Evolutionary conservation across 2,113 vertebrate species (phyloP), one percentile per base, ranked within the genome.

Genomic region (Melanotaenia duboulayi): DNA sequence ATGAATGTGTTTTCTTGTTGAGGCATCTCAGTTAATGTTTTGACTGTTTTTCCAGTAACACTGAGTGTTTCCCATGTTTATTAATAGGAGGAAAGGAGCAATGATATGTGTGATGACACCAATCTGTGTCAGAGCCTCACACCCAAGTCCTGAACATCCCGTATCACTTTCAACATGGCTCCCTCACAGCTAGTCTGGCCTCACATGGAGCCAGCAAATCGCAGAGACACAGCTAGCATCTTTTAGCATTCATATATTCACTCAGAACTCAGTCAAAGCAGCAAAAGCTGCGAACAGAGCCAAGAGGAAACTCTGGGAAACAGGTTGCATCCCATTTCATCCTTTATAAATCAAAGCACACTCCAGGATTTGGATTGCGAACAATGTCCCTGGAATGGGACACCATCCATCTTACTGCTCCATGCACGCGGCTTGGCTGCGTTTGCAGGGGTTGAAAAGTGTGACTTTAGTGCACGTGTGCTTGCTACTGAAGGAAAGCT

Each of bases 211-310:
- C 74, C 23, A 63, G 66, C 66, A 39, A 40, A 68, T 67, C 16
- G 0, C 23, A 32, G 39, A 77, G 56, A 61, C 52, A 20, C 66
- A 56, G 73, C 17, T 19, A 65, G 61, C 16, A 37, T 79, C 67
- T 80, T 82, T 91, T 79, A 76, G 54, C 70, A 90, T 90, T 91
- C 89, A 91, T 92, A 81, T 83, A 91, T 91, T 91, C 88, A 78
- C 77, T 90, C 72, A 89, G 86, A 90, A 87, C 80, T 82, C 74
- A 16, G 69, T 85, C 80, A 80, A 89, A 89, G 83, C 74, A 4
- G 87, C 56, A 61, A 76, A 81, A 62, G 62, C 84, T 73, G 59
- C 62, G 83, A 86, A 76, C 75, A 60, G 78, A 44, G 79, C 75
- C 88, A 85, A 81, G 80, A 55, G 81, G 75, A 80, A 74, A 84